Percentiles rank a stretch among this genome's conserved stretches.
Conservation (phyloP, 2,888 invertebrate genomes). For the Andrena bucephala region DNA sequence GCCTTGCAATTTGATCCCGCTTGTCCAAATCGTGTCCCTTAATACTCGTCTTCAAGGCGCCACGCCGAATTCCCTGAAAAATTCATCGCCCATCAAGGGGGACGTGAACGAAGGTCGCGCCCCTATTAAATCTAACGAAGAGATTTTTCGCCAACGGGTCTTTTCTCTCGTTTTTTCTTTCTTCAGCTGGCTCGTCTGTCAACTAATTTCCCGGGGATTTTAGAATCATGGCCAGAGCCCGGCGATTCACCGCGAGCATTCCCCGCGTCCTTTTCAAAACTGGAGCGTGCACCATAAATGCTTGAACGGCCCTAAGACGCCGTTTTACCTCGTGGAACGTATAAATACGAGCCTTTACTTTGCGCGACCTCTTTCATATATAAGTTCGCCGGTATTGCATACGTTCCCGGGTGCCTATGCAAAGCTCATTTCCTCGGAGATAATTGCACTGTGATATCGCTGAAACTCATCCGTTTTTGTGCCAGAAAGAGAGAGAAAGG, state of each 20-base stretch:
- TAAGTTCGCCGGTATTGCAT: constrained; percentile 58
- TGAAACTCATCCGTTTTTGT: constrained; percentile 57
- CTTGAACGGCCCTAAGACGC: constrained; percentile 70
- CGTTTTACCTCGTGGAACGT: constrained; percentile 70
- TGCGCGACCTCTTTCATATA: constrained; percentile 69
- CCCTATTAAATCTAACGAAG: constrained; percentile 67
- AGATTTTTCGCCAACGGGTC: constrained; percentile 53
- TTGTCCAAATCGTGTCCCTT: constrained; percentile 25
- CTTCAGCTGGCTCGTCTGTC: constrained; percentile 56
- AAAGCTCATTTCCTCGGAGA: constrained; percentile 80
- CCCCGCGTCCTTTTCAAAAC: constrained; percentile 69
- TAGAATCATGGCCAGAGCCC: constrained; percentile 64
- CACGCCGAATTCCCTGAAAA: constrained; percentile 45
- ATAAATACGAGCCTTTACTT: constrained; percentile 73
- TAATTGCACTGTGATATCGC: constrained; percentile 79
- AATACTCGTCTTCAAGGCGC: neutral
- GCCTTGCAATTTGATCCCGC: constrained; percentile 25
- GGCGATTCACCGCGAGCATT: constrained; percentile 71
- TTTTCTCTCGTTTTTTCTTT: constrained; percentile 3
- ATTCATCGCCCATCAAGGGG: constrained; percentile 44
- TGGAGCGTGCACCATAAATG: constrained; percentile 72
- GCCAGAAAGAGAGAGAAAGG: constrained; percentile 11
- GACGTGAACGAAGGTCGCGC: constrained; percentile 53
- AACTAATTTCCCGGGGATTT: constrained; percentile 73
- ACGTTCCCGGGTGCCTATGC: constrained; percentile 71